A percentile compares a stretch with the other conserved stretches of the same genome.
phyloP scores from a whole-genome alignment of 2,888 invertebrate species.

The Papilio gigon region DNA sequence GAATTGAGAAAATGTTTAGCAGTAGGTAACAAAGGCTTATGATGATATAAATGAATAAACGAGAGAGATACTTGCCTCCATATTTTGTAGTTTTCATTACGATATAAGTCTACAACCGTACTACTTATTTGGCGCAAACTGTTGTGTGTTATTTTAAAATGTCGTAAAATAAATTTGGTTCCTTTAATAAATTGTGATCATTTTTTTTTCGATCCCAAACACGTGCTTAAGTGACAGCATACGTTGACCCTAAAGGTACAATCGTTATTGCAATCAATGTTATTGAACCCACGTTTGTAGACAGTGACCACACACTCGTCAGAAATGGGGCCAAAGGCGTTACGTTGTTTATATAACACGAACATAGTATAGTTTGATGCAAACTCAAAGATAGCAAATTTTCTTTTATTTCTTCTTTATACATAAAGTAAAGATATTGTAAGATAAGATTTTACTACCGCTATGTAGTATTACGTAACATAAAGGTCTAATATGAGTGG shows the following conservation, averaged over 20 bases:
- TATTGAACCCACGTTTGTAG: conserved; percentile 41
- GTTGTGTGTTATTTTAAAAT: background rate
- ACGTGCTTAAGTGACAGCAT: background rate
- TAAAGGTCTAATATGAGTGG: too few species aligned
- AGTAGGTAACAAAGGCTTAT: too few species aligned
- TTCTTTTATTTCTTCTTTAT: background rate
- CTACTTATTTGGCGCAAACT: background rate
- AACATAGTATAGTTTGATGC: background rate
- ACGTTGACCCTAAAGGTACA: conserved; percentile 23
- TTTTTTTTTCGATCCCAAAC: background rate
- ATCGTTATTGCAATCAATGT: conserved; percentile 32
- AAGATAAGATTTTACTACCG: background rate
- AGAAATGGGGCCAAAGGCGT: conserved; percentile 48
- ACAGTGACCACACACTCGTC: conserved; percentile 41
- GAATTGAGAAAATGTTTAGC: too few species aligned
- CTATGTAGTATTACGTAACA: background rate
- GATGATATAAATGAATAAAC: too few species aligned
- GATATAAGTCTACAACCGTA: too few species aligned
- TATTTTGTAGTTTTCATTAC: too few species aligned
- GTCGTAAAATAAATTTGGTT: background rate
- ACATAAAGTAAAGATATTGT: background rate
- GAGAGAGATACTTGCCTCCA: too few species aligned
- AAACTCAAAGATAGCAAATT: background rate
- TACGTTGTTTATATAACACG: conserved; percentile 14
- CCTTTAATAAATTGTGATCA: background rate